Conservation (phyloP, 2,113 vertebrate species). For the Lepidothrix coronata region DNA sequence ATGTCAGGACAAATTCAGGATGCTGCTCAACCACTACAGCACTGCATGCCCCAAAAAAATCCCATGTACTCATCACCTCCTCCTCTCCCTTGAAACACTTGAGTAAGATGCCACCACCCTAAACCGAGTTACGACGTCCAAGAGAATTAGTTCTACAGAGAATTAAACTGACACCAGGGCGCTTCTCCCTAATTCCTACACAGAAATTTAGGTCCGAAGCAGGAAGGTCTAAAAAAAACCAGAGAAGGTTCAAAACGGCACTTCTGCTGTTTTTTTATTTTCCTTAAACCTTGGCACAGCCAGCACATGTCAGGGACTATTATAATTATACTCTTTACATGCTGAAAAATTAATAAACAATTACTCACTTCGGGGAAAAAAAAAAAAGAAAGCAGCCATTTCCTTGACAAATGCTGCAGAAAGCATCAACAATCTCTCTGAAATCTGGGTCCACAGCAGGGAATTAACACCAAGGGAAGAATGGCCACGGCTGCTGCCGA, state of each 20-base stretch:
- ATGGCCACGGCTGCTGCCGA: background rate
- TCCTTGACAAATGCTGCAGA: constrained; percentile 46
- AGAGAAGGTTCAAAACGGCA: background rate
- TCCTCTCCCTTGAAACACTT: background rate
- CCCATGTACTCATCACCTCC: rapidly evolving
- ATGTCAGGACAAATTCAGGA: constrained; percentile 2
- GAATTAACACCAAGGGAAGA: background rate
- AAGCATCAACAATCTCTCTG: background rate
- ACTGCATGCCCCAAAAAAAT: background rate
- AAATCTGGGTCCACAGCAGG: constrained; percentile 4
- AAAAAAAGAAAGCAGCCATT: constrained; percentile 8
- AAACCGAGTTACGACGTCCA: background rate
- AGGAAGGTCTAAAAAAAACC: background rate
- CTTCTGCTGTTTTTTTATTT: constrained; percentile 9
- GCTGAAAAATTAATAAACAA: constrained; percentile 71
- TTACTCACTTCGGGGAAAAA: constrained; percentile 31
- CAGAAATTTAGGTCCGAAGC: background rate
- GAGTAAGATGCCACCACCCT: background rate
- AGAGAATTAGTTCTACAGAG: background rate
- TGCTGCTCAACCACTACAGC: background rate
- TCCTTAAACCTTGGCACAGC: constrained; percentile 50
- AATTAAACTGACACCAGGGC: background rate
- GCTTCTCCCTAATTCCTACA: background rate
- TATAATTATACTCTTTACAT: constrained; percentile 63
- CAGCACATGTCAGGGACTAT: constrained; percentile 62